Base-by-base conservation (phyloP, 2,797 vertebrate genomes). In the Psittacula derbiana region DNA sequence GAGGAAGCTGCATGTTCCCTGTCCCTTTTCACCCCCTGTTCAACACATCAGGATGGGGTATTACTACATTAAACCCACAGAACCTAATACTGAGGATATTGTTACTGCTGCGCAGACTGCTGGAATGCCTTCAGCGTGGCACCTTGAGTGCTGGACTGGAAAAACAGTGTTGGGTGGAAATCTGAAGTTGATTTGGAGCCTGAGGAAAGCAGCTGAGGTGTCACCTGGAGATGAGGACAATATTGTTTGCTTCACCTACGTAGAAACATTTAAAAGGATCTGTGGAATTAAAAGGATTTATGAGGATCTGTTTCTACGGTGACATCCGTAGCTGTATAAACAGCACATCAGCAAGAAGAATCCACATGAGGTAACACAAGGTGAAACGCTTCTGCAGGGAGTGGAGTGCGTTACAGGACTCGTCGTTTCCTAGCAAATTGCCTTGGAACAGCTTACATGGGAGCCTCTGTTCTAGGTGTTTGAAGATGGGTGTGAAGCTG, bases 231-330 rank as follows among this genome's bases (percentile, higher is more conserved):
- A 21, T 58, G 61, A 93, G 95, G 55, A 28, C 80, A 33, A 2
- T 2, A 23, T 38, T 92, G 72, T 93, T 93, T 88, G 55, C 57
- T 71, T 25, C 89, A 57, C 60, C 91, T 84, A 2, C 3, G 12
- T 46, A 93, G 96, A 91, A 83, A 61, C 84, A 58, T 94, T 96
- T 92, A 74, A 95, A 93, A 75, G 90, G 95, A 96, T 96, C 72
- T 83, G 31, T 33, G 25, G 93, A 88, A 95, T 96, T 95, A 80
- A 27, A 90, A 36, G 91, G 93, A 49, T 95, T 95, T 88, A 13
- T 43, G 86, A 50, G 91, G 95, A 64, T 96, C 75, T 88, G 66
- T 85, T 93, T 69, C 74, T 92, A 4, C 73, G 33, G 78, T 96
- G 94, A 82, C 91, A 84, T 93, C 84, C 80, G 86, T 31, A 83